Evolutionary conservation across 2,113 vertebrate species (phyloP).

Genomic region (Cynopterus brachyotis): DNA sequence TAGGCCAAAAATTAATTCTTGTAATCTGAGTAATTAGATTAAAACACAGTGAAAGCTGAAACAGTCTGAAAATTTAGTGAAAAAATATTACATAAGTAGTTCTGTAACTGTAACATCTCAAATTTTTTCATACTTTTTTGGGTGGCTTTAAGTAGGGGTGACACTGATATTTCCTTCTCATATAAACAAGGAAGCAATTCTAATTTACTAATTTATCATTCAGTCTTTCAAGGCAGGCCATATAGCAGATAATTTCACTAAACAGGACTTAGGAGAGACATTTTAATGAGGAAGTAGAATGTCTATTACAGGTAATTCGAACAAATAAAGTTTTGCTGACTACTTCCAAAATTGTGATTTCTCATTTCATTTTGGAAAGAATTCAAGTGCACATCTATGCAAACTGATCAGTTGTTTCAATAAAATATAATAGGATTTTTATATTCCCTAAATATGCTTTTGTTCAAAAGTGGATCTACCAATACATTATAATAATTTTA

Average conservation of each 20-base stretch:
- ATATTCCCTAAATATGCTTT: slow-evolving; percentile 10
- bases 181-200: slow-evolving; percentile 36
- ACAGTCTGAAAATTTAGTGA: slow-evolving; percentile 70
- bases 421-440: slow-evolving; percentile 41
- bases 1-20: slow-evolving; percentile 85
- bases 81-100: slow-evolving; percentile 66
- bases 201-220: slow-evolving; percentile 10
- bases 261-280: slow-evolving; percentile 6
- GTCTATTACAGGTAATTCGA: slow-evolving; percentile 48
- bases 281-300: slow-evolving; percentile 55
- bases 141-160: slow-evolving; percentile 29
- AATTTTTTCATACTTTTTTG: slow-evolving; percentile 27
- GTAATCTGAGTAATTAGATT: slow-evolving; percentile 78
- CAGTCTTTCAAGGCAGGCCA: slow-evolving; percentile 24
- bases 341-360: slow-evolving; percentile 42
- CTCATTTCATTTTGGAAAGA: slow-evolving; percentile 56
- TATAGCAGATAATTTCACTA: neutral
- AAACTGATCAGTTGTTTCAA: slow-evolving; percentile 6
- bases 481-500: neutral
- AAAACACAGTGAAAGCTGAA: slow-evolving; percentile 59
- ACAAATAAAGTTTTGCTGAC: slow-evolving; percentile 56
- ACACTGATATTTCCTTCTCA: neutral
- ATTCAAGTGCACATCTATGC: slow-evolving; percentile 31
- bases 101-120: neutral
- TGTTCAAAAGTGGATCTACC: neutral